Conservation (phyloP, 2,888 invertebrate genomes). For the Parapristionchus giblindavisi region DNA sequence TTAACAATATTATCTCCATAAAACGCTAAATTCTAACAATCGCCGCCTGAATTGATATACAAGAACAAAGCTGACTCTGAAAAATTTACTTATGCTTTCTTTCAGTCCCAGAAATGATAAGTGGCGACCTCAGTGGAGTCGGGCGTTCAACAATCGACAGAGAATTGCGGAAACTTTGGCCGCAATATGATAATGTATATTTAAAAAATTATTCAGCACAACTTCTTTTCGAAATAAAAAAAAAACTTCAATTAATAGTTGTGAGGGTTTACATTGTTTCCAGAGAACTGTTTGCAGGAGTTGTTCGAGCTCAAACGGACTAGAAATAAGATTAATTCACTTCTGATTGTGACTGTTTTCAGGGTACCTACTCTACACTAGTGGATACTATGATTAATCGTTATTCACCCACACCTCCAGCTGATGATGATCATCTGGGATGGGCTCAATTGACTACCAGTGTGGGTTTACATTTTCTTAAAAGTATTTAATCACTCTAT, state of each 20-base stretch:
- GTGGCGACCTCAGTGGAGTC: neutral
- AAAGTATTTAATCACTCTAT: no score
- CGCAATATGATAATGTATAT: slow-evolving; percentile 6
- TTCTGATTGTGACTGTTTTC: no score
- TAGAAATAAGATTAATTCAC: neutral
- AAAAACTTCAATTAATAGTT: no score
- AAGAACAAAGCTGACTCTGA: no score
- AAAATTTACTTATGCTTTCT: neutral
- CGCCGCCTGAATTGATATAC: no score
- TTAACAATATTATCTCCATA: no score
- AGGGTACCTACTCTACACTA: neutral
- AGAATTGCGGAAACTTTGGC: neutral
- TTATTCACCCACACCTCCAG: neutral
- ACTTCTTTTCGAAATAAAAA: neutral
- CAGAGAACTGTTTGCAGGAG: no score
- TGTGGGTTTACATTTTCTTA: neutral
- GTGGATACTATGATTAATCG: neutral
- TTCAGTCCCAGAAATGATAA: neutral
- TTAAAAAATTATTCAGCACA: no score
- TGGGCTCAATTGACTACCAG: neutral
- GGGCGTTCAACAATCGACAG: no score
- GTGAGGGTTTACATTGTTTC: no score
- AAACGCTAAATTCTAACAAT: no score
- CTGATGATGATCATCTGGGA: neutral
- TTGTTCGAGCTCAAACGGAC: neutral